Base-by-base conservation (phyloP, 2,113 vertebrate species). In the Petromus typicus region DNA sequence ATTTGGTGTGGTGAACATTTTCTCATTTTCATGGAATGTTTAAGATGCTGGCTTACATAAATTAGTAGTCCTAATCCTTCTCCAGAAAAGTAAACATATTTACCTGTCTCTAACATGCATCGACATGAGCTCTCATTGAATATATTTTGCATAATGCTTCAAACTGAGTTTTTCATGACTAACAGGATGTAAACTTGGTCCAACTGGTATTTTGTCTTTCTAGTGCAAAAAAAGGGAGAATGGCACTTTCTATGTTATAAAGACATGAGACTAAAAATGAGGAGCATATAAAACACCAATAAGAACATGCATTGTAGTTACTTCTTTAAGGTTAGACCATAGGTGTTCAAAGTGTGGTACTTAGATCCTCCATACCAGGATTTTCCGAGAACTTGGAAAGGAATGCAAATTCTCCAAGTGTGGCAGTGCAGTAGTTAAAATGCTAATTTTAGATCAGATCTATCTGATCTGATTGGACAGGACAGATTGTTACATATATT, bases 41-140 rank as follows among this genome's bases (percentile, higher is more conserved):
- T 86, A 69, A 91, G 85, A 93, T 34, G 37, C 20, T 40, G 23
- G 59, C 22, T 56, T 34, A 3, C 64, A 7, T 64, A 30, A 64
- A 13, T 45, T 34, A 14, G 45, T 16, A 86, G 40, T 45, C 40
- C 45, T 84, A 8, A 20, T 79, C 20, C 87, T 85, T 71, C 11
- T 66, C 51, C 40, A 85, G 79, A 81, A 93, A 86, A 66, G 45
- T 22, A 80, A 94, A 71, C 66, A 51, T 82, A 51, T 69, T 80
- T 23, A 78, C 61, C 80, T 79, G 16, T 34, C 51, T 92, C 45
- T 48, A 37, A 69, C 40, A 45, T 43, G 23, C 45, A 71, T 4
- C 7, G 25, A 43, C 34, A 22, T 48, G 22, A 94, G 37, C 63
- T 40, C 34, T 57, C 76, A 10, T 23, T 85, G 75, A 32, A 45